phyloP scores from a whole-genome alignment of 1,140 invertebrate genomes.

The Drosophila ficusphila region DNA sequence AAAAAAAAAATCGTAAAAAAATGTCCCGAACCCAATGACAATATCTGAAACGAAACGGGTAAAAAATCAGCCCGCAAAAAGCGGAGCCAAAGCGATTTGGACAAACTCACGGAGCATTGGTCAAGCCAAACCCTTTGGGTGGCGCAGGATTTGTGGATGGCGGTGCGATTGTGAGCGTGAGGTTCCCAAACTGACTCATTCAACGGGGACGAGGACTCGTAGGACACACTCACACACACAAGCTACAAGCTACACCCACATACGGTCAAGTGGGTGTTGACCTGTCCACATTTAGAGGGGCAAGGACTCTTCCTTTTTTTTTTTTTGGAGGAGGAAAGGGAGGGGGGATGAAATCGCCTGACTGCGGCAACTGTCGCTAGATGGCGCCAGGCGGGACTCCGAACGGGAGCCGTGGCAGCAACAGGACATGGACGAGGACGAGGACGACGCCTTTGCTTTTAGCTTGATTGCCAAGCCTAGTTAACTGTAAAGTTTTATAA shows the following conservation, averaged over 20 bases:
- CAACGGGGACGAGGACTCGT: conserved; percentile 3
- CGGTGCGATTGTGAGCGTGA: background rate
- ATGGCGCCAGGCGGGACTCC: conserved; percentile 64
- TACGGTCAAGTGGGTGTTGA: conserved; percentile 50
- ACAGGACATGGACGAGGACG: conserved; percentile 26
- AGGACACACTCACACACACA: conserved; percentile 19
- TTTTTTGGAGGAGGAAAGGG: background rate
- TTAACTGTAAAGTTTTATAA: conserved; percentile 83
- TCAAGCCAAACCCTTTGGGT: conserved; percentile 55
- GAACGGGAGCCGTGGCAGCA: conserved; percentile 24
- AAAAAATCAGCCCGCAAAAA: conserved; percentile 16
- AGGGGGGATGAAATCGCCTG: conserved; percentile 1
- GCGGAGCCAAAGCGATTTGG: conserved; percentile 62
- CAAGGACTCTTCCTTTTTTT: conserved; percentile 36
- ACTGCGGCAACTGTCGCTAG: conserved; percentile 56
- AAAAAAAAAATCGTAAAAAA: conserved; percentile 9
- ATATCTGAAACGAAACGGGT: conserved; percentile 17
- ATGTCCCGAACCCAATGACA: conserved; percentile 12
- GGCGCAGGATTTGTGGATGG: background rate
- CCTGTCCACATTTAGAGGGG: conserved; percentile 73
- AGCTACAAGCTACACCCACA: conserved; percentile 22
- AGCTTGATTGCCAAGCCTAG: conserved; percentile 83
- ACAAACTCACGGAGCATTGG: conserved; percentile 65
- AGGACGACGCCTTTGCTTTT: conserved; percentile 80
- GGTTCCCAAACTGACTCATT: conserved; percentile 26